phyloP scores from a whole-genome alignment of 1,140 invertebrate species.

The Bilobella aurantiaca region DNA sequence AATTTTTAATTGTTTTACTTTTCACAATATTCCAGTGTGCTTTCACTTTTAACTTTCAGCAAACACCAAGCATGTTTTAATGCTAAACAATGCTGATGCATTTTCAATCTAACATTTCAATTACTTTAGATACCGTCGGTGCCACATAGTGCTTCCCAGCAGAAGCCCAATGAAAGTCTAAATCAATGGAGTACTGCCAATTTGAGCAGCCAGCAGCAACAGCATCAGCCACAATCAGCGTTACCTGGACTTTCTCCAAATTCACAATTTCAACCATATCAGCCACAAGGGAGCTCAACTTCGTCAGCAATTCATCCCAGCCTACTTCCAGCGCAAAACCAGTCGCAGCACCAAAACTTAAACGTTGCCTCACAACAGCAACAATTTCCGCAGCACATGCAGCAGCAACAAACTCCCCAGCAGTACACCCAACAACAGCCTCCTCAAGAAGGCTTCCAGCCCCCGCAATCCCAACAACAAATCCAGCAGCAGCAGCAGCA shows the following conservation, averaged over 20 bases:
- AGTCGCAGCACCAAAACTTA: background rate
- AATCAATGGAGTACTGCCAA: background rate
- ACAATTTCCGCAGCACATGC: conserved; percentile 14
- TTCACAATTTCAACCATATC: background rate
- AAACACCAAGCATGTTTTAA: background rate
- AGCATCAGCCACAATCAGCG: background rate
- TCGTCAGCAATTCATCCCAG: background rate
- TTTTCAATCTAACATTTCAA: background rate
- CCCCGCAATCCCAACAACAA: conserved; percentile 25
- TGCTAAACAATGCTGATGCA: background rate
- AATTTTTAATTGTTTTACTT: background rate
- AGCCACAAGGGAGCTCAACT: background rate
- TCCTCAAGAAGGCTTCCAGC: conserved; percentile 12
- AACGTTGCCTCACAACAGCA: conserved; percentile 7
- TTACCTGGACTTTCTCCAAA: background rate
- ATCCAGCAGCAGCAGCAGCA: conserved; percentile 36
- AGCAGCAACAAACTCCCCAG: conserved; percentile 13
- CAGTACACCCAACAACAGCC: conserved; percentile 24
- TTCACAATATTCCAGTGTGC: too few relatives aligned
- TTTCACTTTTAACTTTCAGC: too few relatives aligned
- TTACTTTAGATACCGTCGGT: background rate
- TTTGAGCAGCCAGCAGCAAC: background rate
- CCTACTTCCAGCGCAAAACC: background rate
- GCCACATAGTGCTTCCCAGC: background rate
- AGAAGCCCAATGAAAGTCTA: background rate